Conservation (phyloP, 2,888 invertebrate species). For the Tromatobia lineatoria region DNA sequence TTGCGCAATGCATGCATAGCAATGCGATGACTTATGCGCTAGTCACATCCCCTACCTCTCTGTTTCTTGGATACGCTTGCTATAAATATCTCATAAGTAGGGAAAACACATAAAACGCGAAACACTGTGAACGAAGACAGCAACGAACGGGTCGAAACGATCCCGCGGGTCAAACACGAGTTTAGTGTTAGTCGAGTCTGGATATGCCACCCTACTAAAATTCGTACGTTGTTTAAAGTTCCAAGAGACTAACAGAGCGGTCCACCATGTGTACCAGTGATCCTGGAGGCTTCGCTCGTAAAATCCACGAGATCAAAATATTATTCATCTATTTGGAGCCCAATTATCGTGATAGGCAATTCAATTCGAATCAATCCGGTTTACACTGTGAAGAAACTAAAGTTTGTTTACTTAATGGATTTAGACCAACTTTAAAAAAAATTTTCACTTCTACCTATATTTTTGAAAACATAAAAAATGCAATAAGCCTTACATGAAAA, state of each 20-base stretch:
- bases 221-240: conserved; percentile 44
- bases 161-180: conserved; percentile 49
- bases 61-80: conserved; percentile 23
- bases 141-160: conserved; percentile 32
- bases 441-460: too few relatives aligned
- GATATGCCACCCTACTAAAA: conserved; percentile 25
- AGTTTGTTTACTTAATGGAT: too few relatives aligned
- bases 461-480: too few relatives aligned
- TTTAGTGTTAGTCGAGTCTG: conserved; percentile 38
- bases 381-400: not conserved
- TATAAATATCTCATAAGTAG: conserved; percentile 74
- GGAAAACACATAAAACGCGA: conserved; percentile 75
- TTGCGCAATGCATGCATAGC: not conserved
- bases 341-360: conserved; percentile 14
- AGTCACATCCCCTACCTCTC: not conserved
- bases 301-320: conserved; percentile 34
- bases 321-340: conserved; percentile 27
- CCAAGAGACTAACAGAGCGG: conserved; percentile 47
- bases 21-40: not conserved
- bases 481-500: too few relatives aligned
- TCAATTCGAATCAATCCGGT: conserved; percentile 19
- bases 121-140: conserved; percentile 58
- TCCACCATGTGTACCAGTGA: not conserved
- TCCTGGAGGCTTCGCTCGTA: conserved; percentile 20
- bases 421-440: too few relatives aligned